A percentile compares a stretch with the other conserved stretches of the same genome.
Conservation (phyloP, 2,797 vertebrate species). For the Sardinella longiceps region DNA sequence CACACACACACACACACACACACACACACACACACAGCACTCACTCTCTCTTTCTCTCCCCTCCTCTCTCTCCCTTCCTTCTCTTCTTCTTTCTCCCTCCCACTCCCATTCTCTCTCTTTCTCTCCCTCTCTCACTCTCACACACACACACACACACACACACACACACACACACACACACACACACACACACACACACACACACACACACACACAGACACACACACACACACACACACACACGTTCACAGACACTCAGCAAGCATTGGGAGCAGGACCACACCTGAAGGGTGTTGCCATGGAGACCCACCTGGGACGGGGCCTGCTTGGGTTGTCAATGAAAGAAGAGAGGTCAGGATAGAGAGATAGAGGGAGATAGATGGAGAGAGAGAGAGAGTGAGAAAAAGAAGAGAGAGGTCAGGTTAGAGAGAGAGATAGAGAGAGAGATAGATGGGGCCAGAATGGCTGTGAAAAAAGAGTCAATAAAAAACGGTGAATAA, state of each 20-base stretch:
- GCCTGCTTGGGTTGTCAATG: not conserved
- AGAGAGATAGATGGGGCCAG: not conserved
- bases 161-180: not conserved
- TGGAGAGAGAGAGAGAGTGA: not conserved
- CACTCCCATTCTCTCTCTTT: not conserved
- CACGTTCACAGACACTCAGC: too few relatives aligned
- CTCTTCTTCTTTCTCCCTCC: too few relatives aligned
- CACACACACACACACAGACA: too few relatives aligned
- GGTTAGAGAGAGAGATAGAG: too few relatives aligned
- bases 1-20: too few relatives aligned
- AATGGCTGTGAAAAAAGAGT: not conserved
- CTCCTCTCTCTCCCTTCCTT: too few relatives aligned
- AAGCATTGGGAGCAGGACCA: conserved; percentile 8
- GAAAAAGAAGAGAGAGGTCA: not conserved
- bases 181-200: not conserved
- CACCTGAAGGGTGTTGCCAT: conserved; percentile 23
- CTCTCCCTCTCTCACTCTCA: not conserved
- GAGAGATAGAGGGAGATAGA: not conserved
- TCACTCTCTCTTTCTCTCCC: too few relatives aligned
- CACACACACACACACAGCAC: too few relatives aligned
- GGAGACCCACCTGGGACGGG: conserved; percentile 4
- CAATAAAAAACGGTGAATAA: conserved; percentile 32
- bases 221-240: not conserved
- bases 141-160: not conserved
- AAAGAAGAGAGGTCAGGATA: not conserved